A percentile compares a stretch with the other conserved stretches of the same genome.
Conservation (phyloP, 2,888 invertebrate genomes). For the Mantis religiosa region DNA sequence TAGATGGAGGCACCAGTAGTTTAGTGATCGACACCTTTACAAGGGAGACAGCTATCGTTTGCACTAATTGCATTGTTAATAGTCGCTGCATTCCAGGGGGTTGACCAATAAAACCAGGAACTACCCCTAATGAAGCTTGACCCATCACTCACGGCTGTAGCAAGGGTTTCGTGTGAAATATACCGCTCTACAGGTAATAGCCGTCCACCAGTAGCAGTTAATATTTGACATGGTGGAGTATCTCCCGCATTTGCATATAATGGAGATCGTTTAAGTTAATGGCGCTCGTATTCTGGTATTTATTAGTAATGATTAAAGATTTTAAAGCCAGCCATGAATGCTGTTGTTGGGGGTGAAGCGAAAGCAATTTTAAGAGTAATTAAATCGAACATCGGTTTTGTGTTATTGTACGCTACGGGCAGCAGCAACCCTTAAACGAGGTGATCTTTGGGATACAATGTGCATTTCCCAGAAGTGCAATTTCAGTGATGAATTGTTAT, state of each 20-base stretch:
- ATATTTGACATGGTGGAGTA: neutral
- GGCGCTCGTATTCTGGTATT: neutral
- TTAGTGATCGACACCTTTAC: neutral
- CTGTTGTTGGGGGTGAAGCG: neutral
- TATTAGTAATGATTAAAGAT: neutral
- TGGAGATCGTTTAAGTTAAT: neutral
- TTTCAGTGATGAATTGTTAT: neutral
- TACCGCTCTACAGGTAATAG: neutral
- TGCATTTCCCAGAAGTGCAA: no score
- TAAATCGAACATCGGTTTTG: neutral
- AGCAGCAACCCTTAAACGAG: neutral
- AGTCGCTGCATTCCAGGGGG: neutral
- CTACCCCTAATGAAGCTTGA: neutral
- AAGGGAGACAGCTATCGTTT: neutral
- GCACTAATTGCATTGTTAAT: constrained; percentile 11
- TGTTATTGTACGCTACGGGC: neutral
- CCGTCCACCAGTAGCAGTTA: neutral
- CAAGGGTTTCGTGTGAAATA: neutral
- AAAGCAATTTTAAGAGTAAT: neutral
- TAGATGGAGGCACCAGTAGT: no score
- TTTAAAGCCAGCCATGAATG: neutral
- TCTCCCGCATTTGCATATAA: neutral
- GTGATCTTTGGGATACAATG: neutral
- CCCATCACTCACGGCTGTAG: neutral
- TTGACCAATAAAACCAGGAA: constrained; percentile 10